phyloP scores from a whole-genome alignment of 2,113 vertebrate genomes.

The Bucco capensis region DNA sequence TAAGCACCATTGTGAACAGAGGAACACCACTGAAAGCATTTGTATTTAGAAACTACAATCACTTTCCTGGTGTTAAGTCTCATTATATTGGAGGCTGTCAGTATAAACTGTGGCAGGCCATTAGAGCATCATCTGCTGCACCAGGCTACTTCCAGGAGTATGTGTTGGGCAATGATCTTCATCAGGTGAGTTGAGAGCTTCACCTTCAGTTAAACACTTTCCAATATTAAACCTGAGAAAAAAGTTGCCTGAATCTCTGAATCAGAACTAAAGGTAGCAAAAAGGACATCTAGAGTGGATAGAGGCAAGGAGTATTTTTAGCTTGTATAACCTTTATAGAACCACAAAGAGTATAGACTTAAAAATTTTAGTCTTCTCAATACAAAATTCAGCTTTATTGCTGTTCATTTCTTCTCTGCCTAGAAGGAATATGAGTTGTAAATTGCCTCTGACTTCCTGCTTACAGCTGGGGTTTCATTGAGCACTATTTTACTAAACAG shows the following conservation, averaged over 20 bases:
- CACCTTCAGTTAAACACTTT: not conserved
- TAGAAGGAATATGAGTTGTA: not conserved
- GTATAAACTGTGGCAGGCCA: constrained; percentile 93
- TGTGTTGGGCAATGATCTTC: constrained; percentile 85
- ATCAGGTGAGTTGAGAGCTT: constrained; percentile 80
- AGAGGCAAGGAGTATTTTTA: not conserved
- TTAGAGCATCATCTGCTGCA: constrained; percentile 91
- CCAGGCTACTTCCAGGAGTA: constrained; percentile 96
- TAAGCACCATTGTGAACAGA: constrained; percentile 92
- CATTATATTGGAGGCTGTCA: constrained; percentile 92
- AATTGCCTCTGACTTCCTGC: constrained; percentile 2
- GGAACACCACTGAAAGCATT: constrained; percentile 89
- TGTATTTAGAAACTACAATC: constrained; percentile 94
- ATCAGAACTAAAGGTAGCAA: not conserved
- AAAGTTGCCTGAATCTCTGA: not conserved
- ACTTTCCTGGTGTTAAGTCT: constrained; percentile 86
- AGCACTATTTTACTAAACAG: constrained; percentile 1
- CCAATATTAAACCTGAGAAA: not conserved
- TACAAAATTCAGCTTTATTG: not conserved
- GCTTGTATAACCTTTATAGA: not conserved
- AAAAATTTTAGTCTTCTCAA: not conserved
- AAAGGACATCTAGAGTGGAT: not conserved
- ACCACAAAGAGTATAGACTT: not conserved
- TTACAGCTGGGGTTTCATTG: not conserved
- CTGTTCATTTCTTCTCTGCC: constrained; percentile 4